These are phyloP conservation scores for Urechis unicinctus DNA, from an alignment of 2,888 invertebrate species.

Conservation along the genomic window DNA sequence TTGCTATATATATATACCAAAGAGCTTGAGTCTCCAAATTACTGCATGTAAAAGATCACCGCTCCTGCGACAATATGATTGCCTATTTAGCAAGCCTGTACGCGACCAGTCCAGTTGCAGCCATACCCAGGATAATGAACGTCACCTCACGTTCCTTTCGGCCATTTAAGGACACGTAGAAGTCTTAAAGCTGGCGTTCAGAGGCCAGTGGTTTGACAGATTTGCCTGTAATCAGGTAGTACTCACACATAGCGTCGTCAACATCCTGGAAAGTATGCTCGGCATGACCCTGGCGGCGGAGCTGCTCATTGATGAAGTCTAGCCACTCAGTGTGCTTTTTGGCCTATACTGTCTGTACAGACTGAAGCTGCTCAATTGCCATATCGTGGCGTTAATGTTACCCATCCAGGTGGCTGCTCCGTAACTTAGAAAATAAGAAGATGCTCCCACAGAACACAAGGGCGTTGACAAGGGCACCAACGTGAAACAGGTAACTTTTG, in stretches of 20 bases:
- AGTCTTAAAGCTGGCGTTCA: not conserved
- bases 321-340: slow-evolving; percentile 15
- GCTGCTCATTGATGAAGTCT: slow-evolving; percentile 15
- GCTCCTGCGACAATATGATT: too few species aligned
- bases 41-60: too few species aligned
- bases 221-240: too few species aligned
- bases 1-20: too few species aligned
- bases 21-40: too few species aligned
- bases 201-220: too few species aligned
- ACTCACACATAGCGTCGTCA: slow-evolving; percentile 11
- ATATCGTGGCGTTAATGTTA: not conserved
- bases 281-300: slow-evolving; percentile 14
- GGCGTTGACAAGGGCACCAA: not conserved
- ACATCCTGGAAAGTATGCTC: slow-evolving; percentile 16
- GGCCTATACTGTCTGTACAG: slow-evolving; percentile 10
- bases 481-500: slow-evolving; percentile 1
- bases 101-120: slow-evolving; percentile 1
- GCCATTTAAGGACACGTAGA: not conserved
- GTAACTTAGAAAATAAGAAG: too few species aligned
- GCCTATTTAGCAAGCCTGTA: slow-evolving; percentile 1
- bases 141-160: too few species aligned
- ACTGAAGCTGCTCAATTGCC: slow-evolving; percentile 1
- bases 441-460: not conserved
- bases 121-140: slow-evolving; percentile 1
- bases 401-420: too few species aligned